Conservation (phyloP, 2,888 invertebrate genomes). For the Dynastes tityus region DNA sequence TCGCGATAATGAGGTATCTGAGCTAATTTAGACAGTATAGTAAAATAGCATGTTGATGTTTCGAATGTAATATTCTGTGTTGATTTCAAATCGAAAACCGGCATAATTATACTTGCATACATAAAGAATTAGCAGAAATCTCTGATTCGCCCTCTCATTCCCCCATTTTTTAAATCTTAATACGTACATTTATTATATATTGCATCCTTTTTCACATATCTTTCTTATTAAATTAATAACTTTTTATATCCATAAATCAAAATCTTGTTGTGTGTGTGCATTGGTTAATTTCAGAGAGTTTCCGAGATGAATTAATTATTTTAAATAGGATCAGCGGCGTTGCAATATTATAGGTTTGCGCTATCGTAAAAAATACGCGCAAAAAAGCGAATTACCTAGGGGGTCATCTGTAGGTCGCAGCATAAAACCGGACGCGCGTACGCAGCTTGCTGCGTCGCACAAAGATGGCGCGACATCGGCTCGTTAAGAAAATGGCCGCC, state of each 20-base stretch:
- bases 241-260: constrained; percentile 10
- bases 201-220: constrained; percentile 1
- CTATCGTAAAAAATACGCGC: background rate
- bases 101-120: background rate
- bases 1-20: constrained; percentile 16
- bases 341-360: background rate
- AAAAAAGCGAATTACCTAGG: too few relatives aligned
- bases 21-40: background rate
- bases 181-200: background rate
- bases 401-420: background rate
- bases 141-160: constrained; percentile 19
- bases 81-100: background rate
- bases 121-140: constrained; percentile 39
- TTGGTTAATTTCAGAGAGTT: constrained; percentile 42
- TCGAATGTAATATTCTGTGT: background rate
- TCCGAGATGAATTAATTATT: constrained; percentile 1
- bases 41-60: too few relatives aligned
- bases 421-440: too few relatives aligned
- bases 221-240: background rate
- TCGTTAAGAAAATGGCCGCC: background rate
- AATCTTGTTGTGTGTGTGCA: constrained; percentile 17
- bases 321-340: background rate
- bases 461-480: constrained; percentile 11
- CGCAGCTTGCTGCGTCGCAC: background rate
- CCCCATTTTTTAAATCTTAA: background rate